Conservation (phyloP, 2,113 vertebrate species). For the Phoxinus phoxinus region DNA sequence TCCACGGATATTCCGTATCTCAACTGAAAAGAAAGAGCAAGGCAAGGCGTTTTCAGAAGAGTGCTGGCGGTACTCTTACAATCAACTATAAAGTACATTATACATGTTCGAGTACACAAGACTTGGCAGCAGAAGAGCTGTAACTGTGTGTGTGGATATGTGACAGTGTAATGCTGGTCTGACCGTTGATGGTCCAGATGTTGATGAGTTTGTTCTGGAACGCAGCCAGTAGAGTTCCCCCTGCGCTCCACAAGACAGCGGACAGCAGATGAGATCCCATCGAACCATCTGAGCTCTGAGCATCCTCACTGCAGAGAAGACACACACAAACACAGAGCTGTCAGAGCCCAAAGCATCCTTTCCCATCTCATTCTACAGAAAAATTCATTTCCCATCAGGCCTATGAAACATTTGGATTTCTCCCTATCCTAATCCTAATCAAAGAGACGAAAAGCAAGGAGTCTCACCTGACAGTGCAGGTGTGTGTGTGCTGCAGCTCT, state of each 20-base stretch:
- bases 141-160: not conserved
- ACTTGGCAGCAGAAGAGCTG: not conserved
- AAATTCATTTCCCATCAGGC: not conserved
- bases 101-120: not conserved
- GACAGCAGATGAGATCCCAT: conserved; percentile 70
- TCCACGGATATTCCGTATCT: too few species aligned
- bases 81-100: not conserved
- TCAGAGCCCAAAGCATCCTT: not conserved
- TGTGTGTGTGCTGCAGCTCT: conserved; percentile 76
- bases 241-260: conserved; percentile 77
- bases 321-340: conserved; percentile 36
- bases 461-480: conserved; percentile 67
- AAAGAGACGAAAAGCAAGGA: not conserved
- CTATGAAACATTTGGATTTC: not conserved
- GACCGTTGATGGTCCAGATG: conserved; percentile 81
- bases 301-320: conserved; percentile 64
- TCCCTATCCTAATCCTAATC: not conserved
- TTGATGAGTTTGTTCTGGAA: conserved; percentile 79
- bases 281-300: conserved; percentile 65
- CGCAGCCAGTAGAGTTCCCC: conserved; percentile 75
- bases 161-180: conserved; percentile 3
- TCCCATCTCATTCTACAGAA: not conserved
- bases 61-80: not conserved
- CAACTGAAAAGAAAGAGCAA: too few species aligned
- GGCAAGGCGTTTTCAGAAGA: too few species aligned